A percentile compares a stretch with the other conserved stretches of the same genome.
These are phyloP conservation scores for Hippoglossus hippoglossus DNA, from an alignment of 2,797 vertebrate species.

Conservation along the genomic window DNA sequence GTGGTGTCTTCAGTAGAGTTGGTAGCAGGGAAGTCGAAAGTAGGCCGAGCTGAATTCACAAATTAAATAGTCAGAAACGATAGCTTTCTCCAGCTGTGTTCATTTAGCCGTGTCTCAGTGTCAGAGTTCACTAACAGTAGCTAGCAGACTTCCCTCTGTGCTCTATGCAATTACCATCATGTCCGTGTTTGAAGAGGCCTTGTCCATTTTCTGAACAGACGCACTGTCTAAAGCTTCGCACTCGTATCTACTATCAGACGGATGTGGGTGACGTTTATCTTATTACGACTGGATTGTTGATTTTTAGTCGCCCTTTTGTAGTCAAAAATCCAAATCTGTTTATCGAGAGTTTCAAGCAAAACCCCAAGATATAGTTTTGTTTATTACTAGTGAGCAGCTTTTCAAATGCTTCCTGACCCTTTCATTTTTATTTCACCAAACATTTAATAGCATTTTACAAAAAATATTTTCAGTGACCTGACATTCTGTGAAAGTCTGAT, in stretches of 20 bases:
- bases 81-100: constrained; percentile 44
- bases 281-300: constrained; percentile 19
- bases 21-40: constrained; percentile 1
- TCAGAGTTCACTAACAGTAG: not conserved
- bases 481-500: constrained; percentile 48
- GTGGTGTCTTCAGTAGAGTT: constrained; percentile 46
- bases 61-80: constrained; percentile 25
- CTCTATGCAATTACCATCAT: constrained; percentile 70
- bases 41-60: constrained; percentile 19
- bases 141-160: constrained; percentile 55
- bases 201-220: constrained; percentile 59
- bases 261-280: constrained; percentile 39
- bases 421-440: constrained; percentile 21
- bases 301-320: constrained; percentile 29
- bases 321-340: not conserved
- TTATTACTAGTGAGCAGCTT: constrained; percentile 9
- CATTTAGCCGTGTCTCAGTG: constrained; percentile 44
- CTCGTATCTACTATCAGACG: constrained; percentile 32
- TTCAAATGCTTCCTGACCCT: constrained; percentile 7
- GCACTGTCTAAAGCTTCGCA: constrained; percentile 45
- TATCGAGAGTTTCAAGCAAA: not conserved
- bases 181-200: constrained; percentile 72
- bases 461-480: constrained; percentile 30
- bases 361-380: not conserved
- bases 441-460: constrained; percentile 20